Percentiles rank a stretch among this genome's conserved stretches.
Evolutionary conservation across 2,797 vertebrate species (phyloP).

Genomic region (Onychomys leucogaster): DNA sequence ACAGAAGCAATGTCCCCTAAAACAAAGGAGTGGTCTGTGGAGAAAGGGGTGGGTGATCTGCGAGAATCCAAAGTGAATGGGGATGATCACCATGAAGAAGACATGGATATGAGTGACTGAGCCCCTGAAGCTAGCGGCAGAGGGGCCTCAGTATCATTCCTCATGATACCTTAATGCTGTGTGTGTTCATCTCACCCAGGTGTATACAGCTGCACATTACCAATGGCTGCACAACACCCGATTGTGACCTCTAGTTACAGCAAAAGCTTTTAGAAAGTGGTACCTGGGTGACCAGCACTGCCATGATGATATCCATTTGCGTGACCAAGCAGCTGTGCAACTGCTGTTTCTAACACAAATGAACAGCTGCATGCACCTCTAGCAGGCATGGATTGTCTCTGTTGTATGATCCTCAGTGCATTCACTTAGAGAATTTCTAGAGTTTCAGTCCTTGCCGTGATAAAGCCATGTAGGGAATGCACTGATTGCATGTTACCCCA

Average conservation of each 20-base stretch:
- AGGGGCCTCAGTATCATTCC: conserved; percentile 87
- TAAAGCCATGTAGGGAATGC: conserved; percentile 87
- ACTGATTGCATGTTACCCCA: conserved; percentile 86
- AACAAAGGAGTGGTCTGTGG: conserved; percentile 88
- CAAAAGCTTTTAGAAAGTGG: conserved; percentile 81
- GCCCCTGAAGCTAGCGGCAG: conserved; percentile 62
- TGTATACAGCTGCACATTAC: conserved; percentile 87
- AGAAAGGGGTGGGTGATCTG: conserved; percentile 87
- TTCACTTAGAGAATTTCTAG: conserved; percentile 86
- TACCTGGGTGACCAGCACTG: conserved; percentile 78
- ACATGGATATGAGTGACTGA: conserved; percentile 99
- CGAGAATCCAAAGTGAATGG: conserved; percentile 96
- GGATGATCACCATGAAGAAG: conserved; percentile 97
- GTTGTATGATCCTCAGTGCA: conserved; percentile 85
- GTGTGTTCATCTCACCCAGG: conserved; percentile 86
- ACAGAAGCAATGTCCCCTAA: conserved; percentile 91
- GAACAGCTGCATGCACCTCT: conserved; percentile 88
- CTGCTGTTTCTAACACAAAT: conserved; percentile 78
- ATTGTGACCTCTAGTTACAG: conserved; percentile 80
- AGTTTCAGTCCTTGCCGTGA: conserved; percentile 83
- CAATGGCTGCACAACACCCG: conserved; percentile 84
- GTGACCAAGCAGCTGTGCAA: conserved; percentile 76
- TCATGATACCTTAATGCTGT: conserved; percentile 86
- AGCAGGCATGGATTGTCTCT: conserved; percentile 87
- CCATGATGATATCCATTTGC: conserved; percentile 77